These are phyloP conservation scores for Mus pahari DNA, from an alignment of 2,113 vertebrate species.

Conservation along the genomic window DNA sequence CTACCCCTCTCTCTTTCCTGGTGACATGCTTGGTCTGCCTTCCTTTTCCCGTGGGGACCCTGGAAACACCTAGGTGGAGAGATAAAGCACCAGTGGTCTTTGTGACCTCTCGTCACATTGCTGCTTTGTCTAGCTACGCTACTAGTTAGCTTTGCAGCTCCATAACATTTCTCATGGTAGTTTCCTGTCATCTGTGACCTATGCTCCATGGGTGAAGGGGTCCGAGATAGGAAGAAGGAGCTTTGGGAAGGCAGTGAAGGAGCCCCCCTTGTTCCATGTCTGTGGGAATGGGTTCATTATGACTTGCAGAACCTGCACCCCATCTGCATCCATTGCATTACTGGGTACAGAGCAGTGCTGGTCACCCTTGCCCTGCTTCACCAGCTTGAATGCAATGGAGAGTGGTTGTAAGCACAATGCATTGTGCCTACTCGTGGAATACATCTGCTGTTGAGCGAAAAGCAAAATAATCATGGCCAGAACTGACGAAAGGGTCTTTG, in stretches of 20 bases:
- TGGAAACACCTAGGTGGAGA: neutral
- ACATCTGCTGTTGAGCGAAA: neutral
- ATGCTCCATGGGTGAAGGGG: neutral
- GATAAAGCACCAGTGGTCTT: neutral
- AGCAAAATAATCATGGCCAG: neutral
- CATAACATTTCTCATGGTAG: neutral
- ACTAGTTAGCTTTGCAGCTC: neutral
- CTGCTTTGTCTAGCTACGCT: neutral
- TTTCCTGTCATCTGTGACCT: neutral
- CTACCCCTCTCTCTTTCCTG: neutral
- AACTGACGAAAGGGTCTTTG: neutral
- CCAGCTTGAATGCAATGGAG: neutral
- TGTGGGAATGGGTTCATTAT: neutral
- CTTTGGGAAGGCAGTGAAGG: constrained; percentile 6
- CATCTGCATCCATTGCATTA: neutral
- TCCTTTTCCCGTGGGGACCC: neutral
- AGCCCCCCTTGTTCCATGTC: neutral
- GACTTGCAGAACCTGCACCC: neutral
- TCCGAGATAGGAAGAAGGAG: neutral
- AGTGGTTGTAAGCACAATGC: neutral
- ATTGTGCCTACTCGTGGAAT: neutral
- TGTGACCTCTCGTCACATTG: neutral
- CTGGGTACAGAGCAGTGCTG: neutral
- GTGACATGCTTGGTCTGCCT: neutral
- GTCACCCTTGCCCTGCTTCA: neutral